Conservation (phyloP, 2,888 invertebrate genomes). For the Keiferia lycopersicella region DNA sequence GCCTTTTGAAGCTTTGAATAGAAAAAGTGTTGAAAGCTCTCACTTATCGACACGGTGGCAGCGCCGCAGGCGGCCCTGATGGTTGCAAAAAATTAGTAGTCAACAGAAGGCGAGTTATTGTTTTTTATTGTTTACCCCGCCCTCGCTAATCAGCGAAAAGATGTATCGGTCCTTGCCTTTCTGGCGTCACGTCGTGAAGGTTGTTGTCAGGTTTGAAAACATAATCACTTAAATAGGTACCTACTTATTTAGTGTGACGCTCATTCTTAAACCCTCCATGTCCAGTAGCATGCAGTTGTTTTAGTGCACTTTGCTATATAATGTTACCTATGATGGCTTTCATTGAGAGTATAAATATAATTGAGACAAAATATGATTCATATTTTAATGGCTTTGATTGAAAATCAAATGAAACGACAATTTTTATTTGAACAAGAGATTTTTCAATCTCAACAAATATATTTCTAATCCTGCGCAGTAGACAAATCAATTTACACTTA, state of each 20-base stretch:
- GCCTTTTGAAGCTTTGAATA: conserved; percentile 26
- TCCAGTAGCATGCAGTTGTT: not conserved
- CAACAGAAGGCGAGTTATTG: conserved; percentile 55
- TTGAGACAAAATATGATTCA: too few relatives aligned
- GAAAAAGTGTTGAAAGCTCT: conserved; percentile 56
- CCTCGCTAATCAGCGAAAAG: conserved; percentile 45
- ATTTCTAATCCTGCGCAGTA: too few relatives aligned
- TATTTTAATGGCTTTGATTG: too few relatives aligned
- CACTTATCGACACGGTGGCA: conserved; percentile 50
- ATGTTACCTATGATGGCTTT: too few relatives aligned
- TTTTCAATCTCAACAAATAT: too few relatives aligned
- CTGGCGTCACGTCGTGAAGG: conserved; percentile 34
- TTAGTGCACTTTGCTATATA: not conserved
- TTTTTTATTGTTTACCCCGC: conserved; percentile 50
- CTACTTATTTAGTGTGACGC: not conserved
- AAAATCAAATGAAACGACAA: too few relatives aligned
- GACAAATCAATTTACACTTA: conserved; percentile 7
- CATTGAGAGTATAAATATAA: too few relatives aligned
- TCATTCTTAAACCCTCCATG: not conserved
- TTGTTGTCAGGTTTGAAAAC: not conserved
- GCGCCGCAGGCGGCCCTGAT: conserved; percentile 42
- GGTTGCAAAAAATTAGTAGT: conserved; percentile 54
- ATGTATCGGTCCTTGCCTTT: conserved; percentile 38
- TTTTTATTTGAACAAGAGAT: too few relatives aligned
- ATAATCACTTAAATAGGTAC: conserved; percentile 9